Base-by-base conservation (phyloP, 2,113 vertebrate genomes). In the Laticauda laticaudata region DNA sequence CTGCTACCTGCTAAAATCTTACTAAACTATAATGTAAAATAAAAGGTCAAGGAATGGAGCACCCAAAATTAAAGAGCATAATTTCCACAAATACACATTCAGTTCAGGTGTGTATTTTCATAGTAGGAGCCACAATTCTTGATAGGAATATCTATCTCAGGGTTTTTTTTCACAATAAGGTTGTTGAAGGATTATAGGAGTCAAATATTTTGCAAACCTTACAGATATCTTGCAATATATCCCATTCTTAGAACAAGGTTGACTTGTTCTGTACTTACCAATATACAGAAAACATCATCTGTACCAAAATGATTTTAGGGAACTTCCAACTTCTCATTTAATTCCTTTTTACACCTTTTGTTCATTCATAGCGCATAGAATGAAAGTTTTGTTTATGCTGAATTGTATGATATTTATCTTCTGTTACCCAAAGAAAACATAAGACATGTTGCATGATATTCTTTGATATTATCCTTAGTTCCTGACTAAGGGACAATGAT, bases 341-440 rank as follows among this genome's bases (percentile, higher is more conserved):
- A 34, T 88, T 88, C 8, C 15, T 55, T 92, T 92, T 91, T 57
- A n/a, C 86, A 75, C 94, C 88, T 69, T 24, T 64, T 51, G 10
- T 59, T 91, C 88, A 15, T 92, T 93, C 20, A 91, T 90, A 56
- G 88, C 87, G 92, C 89, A 86, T 24, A 89, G 24, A 61, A 81
- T 39, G 59, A n/a, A 90, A 91, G 94, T 39, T 87, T 59, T 43
- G 14, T 87, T 91, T 0, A n/a, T 64, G 56, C 29, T 9, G 87
- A 93, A 18, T 61, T 57, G 23, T 59, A 21, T 29, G 91, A 18
- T 93, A 55, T 21, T 1, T 59, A 92, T 86, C 59, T 45, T 86
- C 48, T 6, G 69, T 92, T 93, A 88, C 55, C 92, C 92, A 64
- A 81, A 90, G 93, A 45, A 89, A 95, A 55, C 64, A 69, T 39